Percentiles rank a stretch among this genome's conserved stretches.
Evolutionary conservation across 2,113 vertebrate species (phyloP).

Genomic region (Mobula birostris): DNA sequence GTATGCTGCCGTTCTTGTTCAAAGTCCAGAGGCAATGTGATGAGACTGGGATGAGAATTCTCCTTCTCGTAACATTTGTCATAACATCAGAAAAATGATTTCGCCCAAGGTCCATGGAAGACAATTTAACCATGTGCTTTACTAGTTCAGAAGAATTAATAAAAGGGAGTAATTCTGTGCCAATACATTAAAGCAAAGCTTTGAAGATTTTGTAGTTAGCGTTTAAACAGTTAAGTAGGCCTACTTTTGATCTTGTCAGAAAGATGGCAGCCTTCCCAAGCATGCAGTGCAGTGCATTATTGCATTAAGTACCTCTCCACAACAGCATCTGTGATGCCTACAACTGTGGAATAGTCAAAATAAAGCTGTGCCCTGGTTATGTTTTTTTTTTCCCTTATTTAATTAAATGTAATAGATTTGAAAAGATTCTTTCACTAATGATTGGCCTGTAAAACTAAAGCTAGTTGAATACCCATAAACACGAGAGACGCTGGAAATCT

Average conservation of each 20-base stretch:
- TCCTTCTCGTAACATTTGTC: not conserved
- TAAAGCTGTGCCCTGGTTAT: not conserved
- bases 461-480: not conserved
- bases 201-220: not conserved
- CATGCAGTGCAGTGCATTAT: not conserved
- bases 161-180: conserved; percentile 1
- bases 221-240: not conserved
- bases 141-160: not conserved
- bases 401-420: conserved; percentile 14
- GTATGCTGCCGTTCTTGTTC: not conserved
- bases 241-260: conserved; percentile 1
- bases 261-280: not conserved
- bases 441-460: conserved; percentile 9
- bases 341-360: not conserved
- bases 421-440: not conserved
- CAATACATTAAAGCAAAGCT: not conserved
- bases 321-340: conserved; percentile 20
- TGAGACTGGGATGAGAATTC: not conserved
- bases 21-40: too few species aligned
- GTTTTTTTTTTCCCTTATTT: conserved; percentile 3
- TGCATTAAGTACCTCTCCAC: not conserved
- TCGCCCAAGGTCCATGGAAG: not conserved
- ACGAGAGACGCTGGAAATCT: too few species aligned
- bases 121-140: not conserved
- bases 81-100: not conserved